Evolutionary conservation across 1,140 invertebrate genomes (phyloP).

Genomic region (Harpegnathos saltator): DNA sequence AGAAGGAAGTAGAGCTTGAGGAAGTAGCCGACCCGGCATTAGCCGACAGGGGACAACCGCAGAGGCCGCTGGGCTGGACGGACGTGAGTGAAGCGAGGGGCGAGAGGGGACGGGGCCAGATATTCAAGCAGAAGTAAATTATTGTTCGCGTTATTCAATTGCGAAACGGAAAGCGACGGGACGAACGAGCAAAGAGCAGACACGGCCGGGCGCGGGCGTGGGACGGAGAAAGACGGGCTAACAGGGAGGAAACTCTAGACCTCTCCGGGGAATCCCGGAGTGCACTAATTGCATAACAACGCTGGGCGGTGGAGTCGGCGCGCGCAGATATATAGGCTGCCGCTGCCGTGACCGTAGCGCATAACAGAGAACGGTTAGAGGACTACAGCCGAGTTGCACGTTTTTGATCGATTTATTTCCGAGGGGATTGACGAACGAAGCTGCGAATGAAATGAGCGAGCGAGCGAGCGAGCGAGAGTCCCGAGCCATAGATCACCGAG

Average conservation of each 20-base stretch:
- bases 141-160: slow-evolving; percentile 78
- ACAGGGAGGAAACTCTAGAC: slow-evolving; percentile 68
- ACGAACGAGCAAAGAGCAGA: slow-evolving; percentile 63
- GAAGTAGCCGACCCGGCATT: slow-evolving; percentile 37
- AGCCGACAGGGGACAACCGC: slow-evolving; percentile 35
- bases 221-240: slow-evolving; percentile 66
- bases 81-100: too few species aligned
- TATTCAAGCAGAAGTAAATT: slow-evolving; percentile 76
- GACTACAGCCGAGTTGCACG: slow-evolving; percentile 18
- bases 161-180: slow-evolving; percentile 69
- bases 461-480: neutral
- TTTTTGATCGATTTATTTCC: slow-evolving; percentile 26
- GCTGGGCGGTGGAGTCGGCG: slow-evolving; percentile 7
- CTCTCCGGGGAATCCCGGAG: slow-evolving; percentile 72
- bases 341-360: slow-evolving; percentile 7
- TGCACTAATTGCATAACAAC: slow-evolving; percentile 80
- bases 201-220: slow-evolving; percentile 37
- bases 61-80: neutral
- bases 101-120: slow-evolving; percentile 24
- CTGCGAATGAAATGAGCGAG: neutral
- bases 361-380: slow-evolving; percentile 37
- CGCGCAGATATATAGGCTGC: slow-evolving; percentile 39
- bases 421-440: slow-evolving; percentile 10
- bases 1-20: slow-evolving; percentile 23
- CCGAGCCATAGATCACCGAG: neutral